These are phyloP conservation scores for Hydrolagus affinis DNA, from an alignment of 2,113 vertebrate species.

Conservation along the genomic window DNA sequence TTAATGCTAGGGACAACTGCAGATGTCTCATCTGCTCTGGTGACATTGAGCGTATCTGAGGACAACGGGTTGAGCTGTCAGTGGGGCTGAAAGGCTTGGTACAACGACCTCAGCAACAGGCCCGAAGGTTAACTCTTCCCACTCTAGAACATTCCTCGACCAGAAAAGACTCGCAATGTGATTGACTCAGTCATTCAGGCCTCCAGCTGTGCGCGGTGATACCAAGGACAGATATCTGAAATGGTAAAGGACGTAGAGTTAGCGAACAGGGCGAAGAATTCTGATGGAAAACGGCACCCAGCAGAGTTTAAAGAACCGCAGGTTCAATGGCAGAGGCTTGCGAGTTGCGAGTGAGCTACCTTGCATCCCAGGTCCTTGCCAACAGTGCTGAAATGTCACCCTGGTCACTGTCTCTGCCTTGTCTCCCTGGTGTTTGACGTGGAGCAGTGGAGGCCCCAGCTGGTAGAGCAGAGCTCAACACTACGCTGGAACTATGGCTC, in stretches of 20 bases:
- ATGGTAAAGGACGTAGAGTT: not conserved
- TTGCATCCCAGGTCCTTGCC: not conserved
- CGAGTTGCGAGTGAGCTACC: not conserved
- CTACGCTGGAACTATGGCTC: not conserved
- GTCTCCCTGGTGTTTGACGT: not conserved
- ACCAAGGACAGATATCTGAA: not conserved
- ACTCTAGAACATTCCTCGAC: not conserved
- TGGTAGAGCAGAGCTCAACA: not conserved
- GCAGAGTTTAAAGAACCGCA: not conserved
- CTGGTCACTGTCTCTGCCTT: not conserved
- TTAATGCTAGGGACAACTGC: not conserved
- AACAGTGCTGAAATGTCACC: not conserved
- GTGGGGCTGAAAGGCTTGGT: not conserved
- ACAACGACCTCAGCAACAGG: not conserved
- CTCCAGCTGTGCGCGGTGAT: not conserved
- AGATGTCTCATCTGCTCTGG: not conserved
- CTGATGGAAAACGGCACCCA: not conserved
- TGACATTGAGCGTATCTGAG: slow-evolving; percentile 4
- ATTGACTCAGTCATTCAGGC: not conserved
- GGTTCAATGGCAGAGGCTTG: not conserved
- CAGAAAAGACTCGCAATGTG: not conserved
- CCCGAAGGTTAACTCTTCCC: not conserved
- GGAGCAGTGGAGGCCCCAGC: not conserved
- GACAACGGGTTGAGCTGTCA: not conserved
- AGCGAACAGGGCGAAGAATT: not conserved